A percentile compares a stretch with the other conserved stretches of the same genome.
These are phyloP conservation scores for Hippasteria phrygiana DNA, from an alignment of 53 echinoderm and acorn worm genomes.

Conservation along the genomic window DNA sequence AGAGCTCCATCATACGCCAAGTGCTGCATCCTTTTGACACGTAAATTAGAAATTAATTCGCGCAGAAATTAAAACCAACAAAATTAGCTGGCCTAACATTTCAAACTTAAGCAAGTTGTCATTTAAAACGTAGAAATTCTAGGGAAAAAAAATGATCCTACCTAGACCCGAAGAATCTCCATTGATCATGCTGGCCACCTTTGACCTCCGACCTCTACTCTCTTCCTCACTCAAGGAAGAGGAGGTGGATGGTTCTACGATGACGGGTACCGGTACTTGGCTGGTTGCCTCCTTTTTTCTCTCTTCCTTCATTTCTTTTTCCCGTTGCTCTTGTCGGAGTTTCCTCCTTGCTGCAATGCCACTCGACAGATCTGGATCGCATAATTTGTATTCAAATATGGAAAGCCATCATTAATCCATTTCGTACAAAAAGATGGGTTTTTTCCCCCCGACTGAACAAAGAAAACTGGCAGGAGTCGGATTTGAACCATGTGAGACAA, in stretches of 20 bases:
- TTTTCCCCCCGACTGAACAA: too few species aligned
- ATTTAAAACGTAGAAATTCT: too few species aligned
- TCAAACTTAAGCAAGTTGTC: too few species aligned
- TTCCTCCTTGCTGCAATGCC: slow-evolving; percentile 83
- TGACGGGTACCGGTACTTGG: slow-evolving; percentile 46
- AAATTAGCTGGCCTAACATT: too few species aligned
- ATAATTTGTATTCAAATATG: background rate
- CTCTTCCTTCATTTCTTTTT: slow-evolving; percentile 2
- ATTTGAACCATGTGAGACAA: too few species aligned
- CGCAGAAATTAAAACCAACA: too few species aligned
- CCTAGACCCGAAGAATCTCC: slow-evolving; percentile 60
- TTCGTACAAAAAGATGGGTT: too few species aligned
- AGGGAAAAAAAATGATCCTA: too few species aligned
- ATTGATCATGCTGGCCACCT: slow-evolving; percentile 34
- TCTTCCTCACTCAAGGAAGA: slow-evolving; percentile 44
- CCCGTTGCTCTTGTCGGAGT: slow-evolving; percentile 49
- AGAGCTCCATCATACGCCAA: too few species aligned
- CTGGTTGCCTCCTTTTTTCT: background rate
- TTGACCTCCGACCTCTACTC: slow-evolving; percentile 26
- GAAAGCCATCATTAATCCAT: background rate
- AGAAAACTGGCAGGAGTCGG: too few species aligned
- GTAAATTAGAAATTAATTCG: too few species aligned
- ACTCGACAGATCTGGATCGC: slow-evolving; percentile 76
- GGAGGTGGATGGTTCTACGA: slow-evolving; percentile 44
- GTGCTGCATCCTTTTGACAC: too few species aligned